Evolutionary conservation across 2,888 invertebrate genomes (phyloP).

Genomic region (Colletes collaris): DNA sequence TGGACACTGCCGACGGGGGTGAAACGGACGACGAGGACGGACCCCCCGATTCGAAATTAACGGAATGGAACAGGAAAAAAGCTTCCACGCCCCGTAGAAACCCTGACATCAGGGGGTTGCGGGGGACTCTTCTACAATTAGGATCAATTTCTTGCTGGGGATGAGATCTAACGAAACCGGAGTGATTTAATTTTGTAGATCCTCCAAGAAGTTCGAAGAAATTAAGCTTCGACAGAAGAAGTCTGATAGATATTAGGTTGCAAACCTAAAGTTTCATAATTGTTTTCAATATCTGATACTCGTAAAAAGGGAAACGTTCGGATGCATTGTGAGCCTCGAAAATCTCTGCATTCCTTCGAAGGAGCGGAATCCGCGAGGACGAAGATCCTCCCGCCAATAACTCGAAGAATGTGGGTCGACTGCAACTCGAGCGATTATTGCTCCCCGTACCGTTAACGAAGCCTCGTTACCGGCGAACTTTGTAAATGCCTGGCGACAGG

Average conservation of each 20-base stretch:
- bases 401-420: conserved; percentile 56
- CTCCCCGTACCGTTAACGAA: conserved; percentile 64
- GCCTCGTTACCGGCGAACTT: conserved; percentile 62
- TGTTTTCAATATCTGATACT: too few relatives aligned
- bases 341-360: conserved; percentile 11
- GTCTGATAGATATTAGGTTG: too few relatives aligned
- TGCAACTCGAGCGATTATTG: conserved; percentile 58
- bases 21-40: conserved; percentile 15
- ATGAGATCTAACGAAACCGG: background rate
- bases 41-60: conserved; percentile 14
- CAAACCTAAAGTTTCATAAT: too few relatives aligned
- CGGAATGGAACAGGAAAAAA: conserved; percentile 5
- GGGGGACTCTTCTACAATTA: conserved; percentile 12
- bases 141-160: conserved; percentile 15
- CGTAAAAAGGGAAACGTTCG: too few relatives aligned
- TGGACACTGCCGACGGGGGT: conserved; percentile 33
- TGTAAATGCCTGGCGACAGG: conserved; percentile 51
- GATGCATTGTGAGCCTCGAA: conserved; percentile 2
- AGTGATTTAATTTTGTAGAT: conserved; percentile 15
- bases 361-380: conserved; percentile 11
- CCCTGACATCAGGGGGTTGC: background rate
- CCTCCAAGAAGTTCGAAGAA: too few relatives aligned
- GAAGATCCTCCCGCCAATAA: conserved; percentile 36
- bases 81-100: conserved; percentile 14
- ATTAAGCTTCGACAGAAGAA: too few relatives aligned